Evolutionary conservation across 1,140 invertebrate species (phyloP), one percentile per base, ranked within the genome.

Genomic region (Diorhabda carinulata): DNA sequence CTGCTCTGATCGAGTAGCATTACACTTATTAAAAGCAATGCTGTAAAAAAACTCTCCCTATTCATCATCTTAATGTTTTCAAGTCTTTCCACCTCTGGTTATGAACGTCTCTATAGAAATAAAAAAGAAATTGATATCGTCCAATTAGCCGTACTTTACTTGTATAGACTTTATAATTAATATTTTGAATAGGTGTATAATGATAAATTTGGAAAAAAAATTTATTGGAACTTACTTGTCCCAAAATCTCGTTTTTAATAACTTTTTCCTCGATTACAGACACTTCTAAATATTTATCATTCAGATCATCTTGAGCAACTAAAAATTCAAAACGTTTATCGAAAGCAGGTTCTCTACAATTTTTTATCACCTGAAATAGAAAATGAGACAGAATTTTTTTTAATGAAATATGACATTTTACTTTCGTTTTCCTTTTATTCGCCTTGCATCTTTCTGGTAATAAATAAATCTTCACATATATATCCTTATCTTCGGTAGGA

Each of bases 391-490:
- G 2, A 59, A 2, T 59, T 59, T 10, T 40, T 42, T 45, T 44
- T 52, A 57, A 57, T 45, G 59, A 42, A 77, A 80, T 60, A 61
- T 41, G 57, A 10, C 57, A 42, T 76, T 79, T 81, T 83, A 87
- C 90, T 74, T 87, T 87, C 5, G 96, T 97, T 83, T 97, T 98
- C 43, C 93, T 87, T 82, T 97, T 98, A 0, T 89, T 89, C 75
- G 94, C 91, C 81, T 93, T 94, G 41, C 90, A 86, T 57, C 90
- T 86, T 70, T 96, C 95, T 0, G 95, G 95, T 60, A 97, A 83
- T 57, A 98, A 84, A 80, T 97, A 97, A 10, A 97, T 81, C 78
- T 97, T 96, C 0, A 98, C 94, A 79, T 97, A 98, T 0, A 95
- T 93, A 83, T 98, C 95, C 3, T 95, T 95, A 75, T 96, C 89